Evolutionary conservation across 1,140 invertebrate genomes (phyloP).

Genomic region (Calycopis cecrops): DNA sequence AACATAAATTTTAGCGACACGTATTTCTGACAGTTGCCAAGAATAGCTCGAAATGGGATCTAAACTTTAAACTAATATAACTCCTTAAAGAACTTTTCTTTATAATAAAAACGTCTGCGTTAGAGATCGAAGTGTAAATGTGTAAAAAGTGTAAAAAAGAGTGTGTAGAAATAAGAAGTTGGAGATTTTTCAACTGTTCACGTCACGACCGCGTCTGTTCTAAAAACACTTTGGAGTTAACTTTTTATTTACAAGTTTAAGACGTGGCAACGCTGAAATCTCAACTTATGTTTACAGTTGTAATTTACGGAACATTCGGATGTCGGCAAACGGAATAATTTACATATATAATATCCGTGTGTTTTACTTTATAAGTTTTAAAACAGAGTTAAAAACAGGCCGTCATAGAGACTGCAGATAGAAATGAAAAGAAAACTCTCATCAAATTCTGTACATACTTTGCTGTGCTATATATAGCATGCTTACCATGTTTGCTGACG

Average conservation of each 20-base stretch:
- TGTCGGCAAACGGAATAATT: conserved; percentile 1
- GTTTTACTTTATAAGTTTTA: not conserved
- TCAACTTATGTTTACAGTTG: conserved; percentile 21
- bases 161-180: conserved; percentile 37
- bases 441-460: no score
- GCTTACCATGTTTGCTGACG: no score
- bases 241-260: conserved; percentile 62
- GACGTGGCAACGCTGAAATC: conserved; percentile 29
- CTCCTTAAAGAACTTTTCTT: conserved; percentile 15
- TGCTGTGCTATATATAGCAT: no score
- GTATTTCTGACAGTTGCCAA: conserved; percentile 27
- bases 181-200: conserved; percentile 22
- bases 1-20: conserved; percentile 40
- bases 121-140: not conserved
- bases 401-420: no score
- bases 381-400: no score
- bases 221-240: conserved; percentile 44
- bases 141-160: conserved; percentile 22
- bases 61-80: conserved; percentile 23
- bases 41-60: conserved; percentile 18
- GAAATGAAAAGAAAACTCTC: no score
- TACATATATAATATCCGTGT: not conserved
- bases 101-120: not conserved
- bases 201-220: conserved; percentile 35
- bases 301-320: not conserved